Evolutionary conservation across 2,797 vertebrate species (phyloP).

Genomic region (Leptodactylus fallax): DNA sequence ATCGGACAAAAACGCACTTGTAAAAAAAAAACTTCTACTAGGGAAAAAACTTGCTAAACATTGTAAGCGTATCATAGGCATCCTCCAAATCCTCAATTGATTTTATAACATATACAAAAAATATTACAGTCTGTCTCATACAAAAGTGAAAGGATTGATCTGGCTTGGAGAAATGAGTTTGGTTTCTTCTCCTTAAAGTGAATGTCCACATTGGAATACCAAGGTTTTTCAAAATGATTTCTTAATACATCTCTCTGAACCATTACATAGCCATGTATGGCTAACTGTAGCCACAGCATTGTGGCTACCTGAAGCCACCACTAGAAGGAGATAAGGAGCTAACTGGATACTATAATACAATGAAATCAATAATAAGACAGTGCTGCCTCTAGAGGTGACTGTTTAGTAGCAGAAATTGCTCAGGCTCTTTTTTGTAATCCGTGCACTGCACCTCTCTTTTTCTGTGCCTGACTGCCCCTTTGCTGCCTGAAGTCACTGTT

Average conservation of each 20-base stretch:
- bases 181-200: not conserved
- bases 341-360: not conserved
- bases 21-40: not conserved
- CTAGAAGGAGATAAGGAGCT: not conserved
- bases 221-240: not conserved
- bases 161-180: not conserved
- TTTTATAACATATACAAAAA: not conserved
- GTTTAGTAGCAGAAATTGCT: no score
- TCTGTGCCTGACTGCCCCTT: no score
- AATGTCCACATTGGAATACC: not conserved
- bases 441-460: no score
- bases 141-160: not conserved
- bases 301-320: no score
- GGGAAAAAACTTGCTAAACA: conserved; percentile 4
- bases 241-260: no score
- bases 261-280: no score
- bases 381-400: no score
- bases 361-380: not conserved
- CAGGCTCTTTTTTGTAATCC: no score
- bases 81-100: not conserved
- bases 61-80: not conserved
- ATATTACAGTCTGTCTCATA: not conserved
- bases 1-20: not conserved
- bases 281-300: no score
- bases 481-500: no score